These are phyloP conservation scores for Archilochus colubris DNA, from an alignment of 2,113 vertebrate genomes.

Conservation along the genomic window DNA sequence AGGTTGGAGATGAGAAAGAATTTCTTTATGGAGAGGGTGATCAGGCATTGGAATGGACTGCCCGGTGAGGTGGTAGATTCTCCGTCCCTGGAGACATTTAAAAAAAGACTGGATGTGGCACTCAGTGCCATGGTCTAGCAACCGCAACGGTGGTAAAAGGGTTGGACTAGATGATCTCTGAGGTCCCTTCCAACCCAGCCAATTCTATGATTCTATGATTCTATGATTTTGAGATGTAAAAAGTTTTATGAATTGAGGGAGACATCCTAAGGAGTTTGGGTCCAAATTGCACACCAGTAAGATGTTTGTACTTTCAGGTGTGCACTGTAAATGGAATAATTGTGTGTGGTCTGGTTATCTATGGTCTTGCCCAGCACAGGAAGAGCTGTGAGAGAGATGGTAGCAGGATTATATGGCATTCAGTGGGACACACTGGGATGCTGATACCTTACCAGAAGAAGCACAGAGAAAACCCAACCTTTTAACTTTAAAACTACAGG, in stretches of 20 bases:
- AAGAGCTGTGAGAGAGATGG: not conserved
- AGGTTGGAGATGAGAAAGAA: too few species aligned
- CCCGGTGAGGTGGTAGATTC: too few species aligned
- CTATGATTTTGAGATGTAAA: not conserved
- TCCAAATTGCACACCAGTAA: not conserved
- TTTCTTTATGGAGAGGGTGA: too few species aligned
- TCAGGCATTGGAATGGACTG: too few species aligned
- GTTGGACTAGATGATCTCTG: too few species aligned
- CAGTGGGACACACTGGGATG: rapidly evolving
- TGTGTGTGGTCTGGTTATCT: rapidly evolving
- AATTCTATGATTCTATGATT: too few species aligned
- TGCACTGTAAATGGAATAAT: rapidly evolving
- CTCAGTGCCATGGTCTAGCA: too few species aligned
- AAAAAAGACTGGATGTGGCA: too few species aligned
- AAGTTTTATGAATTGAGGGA: not conserved
- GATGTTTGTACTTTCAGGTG: not conserved
- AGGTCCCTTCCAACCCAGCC: too few species aligned
- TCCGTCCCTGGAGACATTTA: too few species aligned
- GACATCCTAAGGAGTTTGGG: not conserved
- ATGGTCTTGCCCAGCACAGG: not conserved
- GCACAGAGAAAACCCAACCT: not conserved
- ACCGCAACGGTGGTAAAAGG: too few species aligned
- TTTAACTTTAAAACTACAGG: not conserved
- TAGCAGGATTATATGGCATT: not conserved
- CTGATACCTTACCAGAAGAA: not conserved